A percentile compares a stretch with the other conserved stretches of the same genome.
phyloP scores from a whole-genome alignment of 2,888 invertebrate genomes.

The Noctua janthina region DNA sequence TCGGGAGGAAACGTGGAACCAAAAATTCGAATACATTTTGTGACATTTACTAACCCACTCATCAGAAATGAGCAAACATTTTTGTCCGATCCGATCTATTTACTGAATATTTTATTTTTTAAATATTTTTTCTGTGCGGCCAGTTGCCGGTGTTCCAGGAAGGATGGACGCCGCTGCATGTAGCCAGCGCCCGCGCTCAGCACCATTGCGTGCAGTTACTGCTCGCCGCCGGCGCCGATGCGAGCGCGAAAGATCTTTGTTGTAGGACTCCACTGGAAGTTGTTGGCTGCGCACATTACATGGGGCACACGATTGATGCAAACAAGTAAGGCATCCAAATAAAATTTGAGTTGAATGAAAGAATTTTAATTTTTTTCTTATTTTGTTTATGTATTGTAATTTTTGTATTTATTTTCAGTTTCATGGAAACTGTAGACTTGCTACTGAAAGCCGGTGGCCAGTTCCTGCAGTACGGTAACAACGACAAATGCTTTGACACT shows the following conservation, averaged over 20 bases:
- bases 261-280: slow-evolving; percentile 66
- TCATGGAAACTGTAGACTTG: slow-evolving; percentile 45
- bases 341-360: too few species aligned
- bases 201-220: slow-evolving; percentile 65
- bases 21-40: too few species aligned
- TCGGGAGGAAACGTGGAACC: not conserved
- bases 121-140: slow-evolving; percentile 3
- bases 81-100: not conserved
- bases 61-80: not conserved
- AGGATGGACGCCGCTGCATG: slow-evolving; percentile 90
- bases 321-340: slow-evolving; percentile 33
- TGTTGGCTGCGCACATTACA: slow-evolving; percentile 56
- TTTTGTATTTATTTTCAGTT: slow-evolving; percentile 39
- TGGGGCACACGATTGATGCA: slow-evolving; percentile 25
- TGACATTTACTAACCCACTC: not conserved
- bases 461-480: not conserved
- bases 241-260: slow-evolving; percentile 45
- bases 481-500: slow-evolving; percentile 1
- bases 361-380: too few species aligned
- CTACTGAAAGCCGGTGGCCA: slow-evolving; percentile 43
- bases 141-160: slow-evolving; percentile 81
- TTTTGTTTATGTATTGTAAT: too few species aligned
- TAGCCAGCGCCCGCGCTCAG: slow-evolving; percentile 87
- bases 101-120: not conserved
- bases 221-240: slow-evolving; percentile 65